Base-by-base conservation (phyloP, 2,888 invertebrate genomes). In the Drosophila subsilvestris region DNA sequence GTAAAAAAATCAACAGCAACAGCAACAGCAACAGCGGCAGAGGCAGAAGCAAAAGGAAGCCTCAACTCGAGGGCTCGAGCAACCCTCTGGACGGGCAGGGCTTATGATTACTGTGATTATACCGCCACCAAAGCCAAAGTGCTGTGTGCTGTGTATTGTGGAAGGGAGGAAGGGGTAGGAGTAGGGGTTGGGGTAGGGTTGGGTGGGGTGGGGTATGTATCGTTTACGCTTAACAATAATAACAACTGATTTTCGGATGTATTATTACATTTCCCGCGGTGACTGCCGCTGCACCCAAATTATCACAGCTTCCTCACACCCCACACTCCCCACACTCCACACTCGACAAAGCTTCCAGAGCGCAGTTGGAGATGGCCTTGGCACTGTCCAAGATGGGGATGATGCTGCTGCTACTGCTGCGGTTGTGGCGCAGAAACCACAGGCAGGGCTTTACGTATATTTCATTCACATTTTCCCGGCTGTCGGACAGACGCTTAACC, bases 181-280 rank as follows among this genome's bases (percentile, higher is more conserved):
- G n/a, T n/a, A 37, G 37, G 37, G 32, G 32, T 32, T 22, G 32
- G 32, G 1, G 32, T 14, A 14, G 5, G 12, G 25, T 25, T 1
- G 32, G 32, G 1, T 4, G 32, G 12, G 5, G 14, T 1, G 43
- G 55, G 58, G 43, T 48, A 14, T 37, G 69, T 78, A 79, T 83
- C 83, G 83, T 80, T 88, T 84, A 88, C 83, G 83, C 84, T 88
- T 78, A 86, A 79, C 82, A 86, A 88, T 79, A 86, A 86, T 81
- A 85, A 88, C 82, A 85, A 85, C 87, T 88, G 89, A 85, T 88
- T 85, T 85, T 88, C 89, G 85, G 87, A 85, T 87, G 87, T 85
- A 86, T 85, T 85, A 88, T 85, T 86, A 80, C 77, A 80, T 88
- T 85, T 84, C 84, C 84, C 87, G 88, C 71, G 77, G 84, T 76